Conservation (phyloP, 1,140 invertebrate species). For the Dendroctonus valens region DNA sequence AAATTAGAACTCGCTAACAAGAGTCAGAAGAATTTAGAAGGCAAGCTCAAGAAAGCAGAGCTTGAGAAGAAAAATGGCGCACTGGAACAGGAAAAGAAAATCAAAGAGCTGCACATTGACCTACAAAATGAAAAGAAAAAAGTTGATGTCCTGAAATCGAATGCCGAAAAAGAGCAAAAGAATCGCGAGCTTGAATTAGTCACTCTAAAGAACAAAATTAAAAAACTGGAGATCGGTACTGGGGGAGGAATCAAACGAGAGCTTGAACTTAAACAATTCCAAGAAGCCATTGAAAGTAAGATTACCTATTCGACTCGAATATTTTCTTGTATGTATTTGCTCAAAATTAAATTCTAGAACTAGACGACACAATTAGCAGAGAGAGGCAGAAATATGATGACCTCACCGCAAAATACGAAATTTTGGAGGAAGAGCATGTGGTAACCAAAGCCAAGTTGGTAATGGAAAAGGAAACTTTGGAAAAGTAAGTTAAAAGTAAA, state of each 20-base stretch:
- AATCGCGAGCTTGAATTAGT: constrained; percentile 66
- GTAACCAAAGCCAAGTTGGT: constrained; percentile 74
- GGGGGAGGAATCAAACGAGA: constrained; percentile 64
- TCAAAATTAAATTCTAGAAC: constrained; percentile 52
- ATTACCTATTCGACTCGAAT: not conserved
- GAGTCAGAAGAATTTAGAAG: constrained; percentile 55
- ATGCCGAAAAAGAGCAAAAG: constrained; percentile 62
- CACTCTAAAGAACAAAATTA: constrained; percentile 63
- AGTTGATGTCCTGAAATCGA: constrained; percentile 60
- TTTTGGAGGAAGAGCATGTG: constrained; percentile 79
- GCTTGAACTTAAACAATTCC: constrained; percentile 60
- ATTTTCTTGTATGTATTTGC: constrained; percentile 1
- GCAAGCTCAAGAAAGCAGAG: constrained; percentile 57
- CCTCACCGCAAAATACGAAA: constrained; percentile 75
- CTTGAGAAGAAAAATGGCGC: constrained; percentile 56
- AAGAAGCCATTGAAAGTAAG: constrained; percentile 66
- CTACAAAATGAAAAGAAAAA: constrained; percentile 65
- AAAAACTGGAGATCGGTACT: constrained; percentile 59
- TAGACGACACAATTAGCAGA: constrained; percentile 63
- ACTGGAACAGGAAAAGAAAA: constrained; percentile 59
- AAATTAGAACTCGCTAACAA: constrained; percentile 66
- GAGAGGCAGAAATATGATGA: constrained; percentile 76
- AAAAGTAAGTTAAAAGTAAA: constrained; percentile 51
- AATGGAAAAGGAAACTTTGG: constrained; percentile 71
- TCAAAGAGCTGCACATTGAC: constrained; percentile 62